Conservation (phyloP, 2,888 invertebrate genomes). For the Dolomedes plantarius region DNA sequence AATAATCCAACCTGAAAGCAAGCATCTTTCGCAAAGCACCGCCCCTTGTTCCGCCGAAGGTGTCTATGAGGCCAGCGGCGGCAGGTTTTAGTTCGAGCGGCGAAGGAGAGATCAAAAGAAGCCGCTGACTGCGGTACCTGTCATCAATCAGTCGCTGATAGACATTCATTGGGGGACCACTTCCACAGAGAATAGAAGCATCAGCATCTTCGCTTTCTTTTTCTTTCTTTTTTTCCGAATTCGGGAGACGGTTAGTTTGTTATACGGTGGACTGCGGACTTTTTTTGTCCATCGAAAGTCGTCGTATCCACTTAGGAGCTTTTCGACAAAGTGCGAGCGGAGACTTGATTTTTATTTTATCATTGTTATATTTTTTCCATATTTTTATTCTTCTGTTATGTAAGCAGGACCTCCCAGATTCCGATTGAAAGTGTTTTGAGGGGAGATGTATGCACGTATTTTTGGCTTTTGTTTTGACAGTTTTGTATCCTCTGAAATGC, state of each 20-base stretch:
- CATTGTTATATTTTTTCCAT: no score
- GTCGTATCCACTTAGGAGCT: conserved; percentile 28
- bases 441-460: background rate
- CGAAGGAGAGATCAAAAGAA: conserved; percentile 62
- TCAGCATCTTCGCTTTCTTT: conserved; percentile 19
- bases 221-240: no score
- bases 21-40: background rate
- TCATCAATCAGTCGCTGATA: conserved; percentile 68
- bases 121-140: conserved; percentile 65
- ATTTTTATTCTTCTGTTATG: conserved; percentile 8
- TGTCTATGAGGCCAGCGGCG: conserved; percentile 56
- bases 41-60: background rate
- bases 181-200: conserved; percentile 39
- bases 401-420: conserved; percentile 41
- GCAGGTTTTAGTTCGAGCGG: conserved; percentile 43
- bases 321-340: conserved; percentile 25
- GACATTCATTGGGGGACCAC: conserved; percentile 54
- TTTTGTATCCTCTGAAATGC: no score
- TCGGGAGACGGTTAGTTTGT: conserved; percentile 39
- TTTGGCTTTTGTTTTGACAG: conserved; percentile 25
- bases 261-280: conserved; percentile 28
- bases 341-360: conserved; percentile 5
- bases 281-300: conserved; percentile 15
- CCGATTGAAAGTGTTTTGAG: no score
- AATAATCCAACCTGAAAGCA: no score